A percentile compares a stretch with the other conserved stretches of the same genome.
Evolutionary conservation across 1,140 invertebrate species (phyloP).

Genomic region (Caerostris extrusa): DNA sequence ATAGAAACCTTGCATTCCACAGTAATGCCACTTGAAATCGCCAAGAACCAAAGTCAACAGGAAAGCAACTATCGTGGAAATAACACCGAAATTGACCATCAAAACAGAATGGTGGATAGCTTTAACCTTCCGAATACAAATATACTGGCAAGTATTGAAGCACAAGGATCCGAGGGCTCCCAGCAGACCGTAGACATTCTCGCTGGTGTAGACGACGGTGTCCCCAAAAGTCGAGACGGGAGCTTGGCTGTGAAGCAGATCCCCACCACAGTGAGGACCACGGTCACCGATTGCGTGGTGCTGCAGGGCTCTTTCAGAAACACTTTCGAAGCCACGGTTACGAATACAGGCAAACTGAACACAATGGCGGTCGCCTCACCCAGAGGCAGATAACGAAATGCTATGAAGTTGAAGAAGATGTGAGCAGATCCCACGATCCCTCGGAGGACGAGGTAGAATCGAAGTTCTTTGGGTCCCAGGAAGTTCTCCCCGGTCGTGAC

Average conservation of each 20-base stretch:
- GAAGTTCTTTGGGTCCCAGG: slow-evolving; percentile 87
- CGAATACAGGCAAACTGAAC: slow-evolving; percentile 94
- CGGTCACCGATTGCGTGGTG: slow-evolving; percentile 90
- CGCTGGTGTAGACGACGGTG: background rate
- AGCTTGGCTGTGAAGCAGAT: slow-evolving; percentile 92
- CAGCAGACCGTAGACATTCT: slow-evolving; percentile 86
- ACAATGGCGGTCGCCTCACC: slow-evolving; percentile 95
- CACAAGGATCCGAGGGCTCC: slow-evolving; percentile 92
- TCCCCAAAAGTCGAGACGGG: slow-evolving; percentile 77
- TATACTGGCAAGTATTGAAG: slow-evolving; percentile 93
- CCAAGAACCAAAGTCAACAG: slow-evolving; percentile 88
- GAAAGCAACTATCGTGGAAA: slow-evolving; percentile 90
- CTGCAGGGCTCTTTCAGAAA: slow-evolving; percentile 95
- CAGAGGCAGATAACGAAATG: slow-evolving; percentile 92
- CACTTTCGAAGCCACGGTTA: slow-evolving; percentile 92
- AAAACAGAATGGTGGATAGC: slow-evolving; percentile 93
- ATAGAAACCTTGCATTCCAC: slow-evolving; percentile 88
- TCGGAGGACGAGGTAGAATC: slow-evolving; percentile 85
- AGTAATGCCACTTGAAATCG: slow-evolving; percentile 89
- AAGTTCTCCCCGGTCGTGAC: slow-evolving; percentile 89
- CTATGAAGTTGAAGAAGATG: slow-evolving; percentile 93
- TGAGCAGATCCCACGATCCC: slow-evolving; percentile 91
- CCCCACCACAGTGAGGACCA: slow-evolving; percentile 90
- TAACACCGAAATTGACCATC: slow-evolving; percentile 93
- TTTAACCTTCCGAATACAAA: slow-evolving; percentile 91